Evolutionary conservation across 2,797 vertebrate species (phyloP).

Genomic region (Dermochelys coriacea): DNA sequence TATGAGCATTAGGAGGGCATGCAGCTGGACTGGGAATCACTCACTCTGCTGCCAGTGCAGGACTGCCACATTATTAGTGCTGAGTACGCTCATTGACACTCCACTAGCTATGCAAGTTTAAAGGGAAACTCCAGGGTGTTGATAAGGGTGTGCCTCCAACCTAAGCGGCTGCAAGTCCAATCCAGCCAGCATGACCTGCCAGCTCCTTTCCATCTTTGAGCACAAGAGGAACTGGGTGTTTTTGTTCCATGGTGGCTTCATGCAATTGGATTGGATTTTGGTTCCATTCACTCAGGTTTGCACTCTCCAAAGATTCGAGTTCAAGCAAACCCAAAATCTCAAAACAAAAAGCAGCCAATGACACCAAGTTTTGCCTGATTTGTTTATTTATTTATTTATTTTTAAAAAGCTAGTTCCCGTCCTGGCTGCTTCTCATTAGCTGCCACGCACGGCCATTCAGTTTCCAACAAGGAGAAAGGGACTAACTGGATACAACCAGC

Average conservation of each 20-base stretch:
- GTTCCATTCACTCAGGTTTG: not conserved
- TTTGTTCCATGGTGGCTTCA: not conserved
- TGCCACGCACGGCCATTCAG: not conserved
- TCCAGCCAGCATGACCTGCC: not conserved
- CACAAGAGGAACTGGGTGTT: not conserved
- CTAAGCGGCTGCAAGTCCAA: not conserved
- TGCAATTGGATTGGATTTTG: not conserved
- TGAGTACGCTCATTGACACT: no score
- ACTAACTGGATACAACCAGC: not conserved
- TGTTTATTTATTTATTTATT: not conserved
- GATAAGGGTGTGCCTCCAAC: not conserved
- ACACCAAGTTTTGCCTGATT: not conserved
- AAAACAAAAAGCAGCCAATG: not conserved
- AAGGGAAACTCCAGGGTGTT: not conserved
- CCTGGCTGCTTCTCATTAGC: not conserved
- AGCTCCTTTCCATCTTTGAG: not conserved
- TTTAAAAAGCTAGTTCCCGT: slow-evolving; percentile 62
- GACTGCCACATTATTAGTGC: no score
- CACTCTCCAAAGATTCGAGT: not conserved
- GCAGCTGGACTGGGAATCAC: not conserved
- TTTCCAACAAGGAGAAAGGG: slow-evolving; percentile 12
- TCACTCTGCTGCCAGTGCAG: not conserved
- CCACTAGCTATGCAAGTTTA: not conserved
- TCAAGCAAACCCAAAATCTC: not conserved
- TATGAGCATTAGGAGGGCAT: not conserved